These are phyloP conservation scores for Neodontobutis hainanensis DNA, from an alignment of 2,113 vertebrate genomes.

Conservation along the genomic window DNA sequence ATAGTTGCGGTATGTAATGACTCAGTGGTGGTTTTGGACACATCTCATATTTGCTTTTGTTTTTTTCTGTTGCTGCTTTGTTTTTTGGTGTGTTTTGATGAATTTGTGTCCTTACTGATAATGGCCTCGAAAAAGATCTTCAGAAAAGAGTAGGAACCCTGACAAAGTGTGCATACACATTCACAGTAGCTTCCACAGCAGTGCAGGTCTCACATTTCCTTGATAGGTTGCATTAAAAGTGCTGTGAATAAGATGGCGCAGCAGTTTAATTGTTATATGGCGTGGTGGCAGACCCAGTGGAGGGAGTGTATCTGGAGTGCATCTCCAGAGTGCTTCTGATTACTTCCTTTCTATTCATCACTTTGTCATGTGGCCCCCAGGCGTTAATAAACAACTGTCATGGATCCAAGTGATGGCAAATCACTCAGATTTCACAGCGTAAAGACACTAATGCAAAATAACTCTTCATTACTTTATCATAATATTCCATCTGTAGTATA, in stretches of 20 bases:
- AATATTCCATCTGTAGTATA: constrained; percentile 49
- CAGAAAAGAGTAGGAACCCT: not conserved
- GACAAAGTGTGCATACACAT: not conserved
- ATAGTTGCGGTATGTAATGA: no score
- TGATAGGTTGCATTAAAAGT: constrained; percentile 43
- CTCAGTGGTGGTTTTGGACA: no score
- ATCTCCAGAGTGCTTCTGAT: constrained; percentile 67
- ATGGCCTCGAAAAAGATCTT: not conserved
- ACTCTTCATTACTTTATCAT: constrained; percentile 65
- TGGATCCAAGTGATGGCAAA: constrained; percentile 65
- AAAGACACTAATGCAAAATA: constrained; percentile 58
- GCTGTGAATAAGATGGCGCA: constrained; percentile 45
- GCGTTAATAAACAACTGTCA: constrained; percentile 77
- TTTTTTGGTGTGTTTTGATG: no score
- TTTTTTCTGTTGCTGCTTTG: no score
- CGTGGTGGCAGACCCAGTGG: constrained; percentile 31
- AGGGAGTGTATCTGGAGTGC: constrained; percentile 51
- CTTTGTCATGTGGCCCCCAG: constrained; percentile 69
- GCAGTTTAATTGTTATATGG: constrained; percentile 57
- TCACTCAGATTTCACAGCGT: constrained; percentile 60
- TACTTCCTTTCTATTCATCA: constrained; percentile 75
- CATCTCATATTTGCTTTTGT: no score
- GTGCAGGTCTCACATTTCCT: not conserved
- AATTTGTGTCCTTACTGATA: no score
- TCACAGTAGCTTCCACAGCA: not conserved